phyloP scores from a whole-genome alignment of 2,113 vertebrate genomes.

The Oryzias celebensis region DNA sequence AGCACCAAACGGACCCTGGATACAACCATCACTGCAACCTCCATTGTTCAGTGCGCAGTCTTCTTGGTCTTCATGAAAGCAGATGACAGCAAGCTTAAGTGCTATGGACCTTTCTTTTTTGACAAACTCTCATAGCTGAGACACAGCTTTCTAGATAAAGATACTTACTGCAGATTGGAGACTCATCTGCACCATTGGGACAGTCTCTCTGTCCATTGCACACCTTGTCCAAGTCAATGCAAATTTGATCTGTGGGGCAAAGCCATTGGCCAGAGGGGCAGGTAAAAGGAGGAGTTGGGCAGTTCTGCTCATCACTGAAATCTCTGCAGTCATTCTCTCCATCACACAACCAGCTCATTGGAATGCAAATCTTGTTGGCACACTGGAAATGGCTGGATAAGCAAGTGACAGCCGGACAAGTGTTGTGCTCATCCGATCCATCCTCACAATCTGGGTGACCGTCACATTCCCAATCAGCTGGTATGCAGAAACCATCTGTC shows the following conservation, averaged over 20 bases:
- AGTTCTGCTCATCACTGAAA: constrained; percentile 72
- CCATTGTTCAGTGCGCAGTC: constrained; percentile 71
- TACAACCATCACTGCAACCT: constrained; percentile 65
- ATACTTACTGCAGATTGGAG: constrained; percentile 72
- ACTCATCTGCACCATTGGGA: constrained; percentile 73
- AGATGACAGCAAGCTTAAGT: background rate
- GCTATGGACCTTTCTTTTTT: background rate
- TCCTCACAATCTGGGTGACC: constrained; percentile 70
- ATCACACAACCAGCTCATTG: constrained; percentile 64
- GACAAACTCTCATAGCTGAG: background rate
- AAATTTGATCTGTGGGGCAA: constrained; percentile 65
- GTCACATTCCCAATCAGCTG: constrained; percentile 67
- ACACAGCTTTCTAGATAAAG: background rate
- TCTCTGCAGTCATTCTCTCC: constrained; percentile 73
- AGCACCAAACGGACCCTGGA: constrained; percentile 73
- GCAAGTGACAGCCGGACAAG: constrained; percentile 61
- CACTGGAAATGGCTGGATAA: constrained; percentile 59
- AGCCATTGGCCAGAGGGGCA: constrained; percentile 69
- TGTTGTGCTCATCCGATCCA: constrained; percentile 67
- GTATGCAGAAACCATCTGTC: constrained; percentile 69
- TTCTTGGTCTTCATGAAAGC: constrained; percentile 54
- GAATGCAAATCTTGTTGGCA: constrained; percentile 65
- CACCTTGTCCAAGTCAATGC: constrained; percentile 63
- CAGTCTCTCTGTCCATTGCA: constrained; percentile 71
- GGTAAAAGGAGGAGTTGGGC: constrained; percentile 68